Percentiles rank a stretch among this genome's conserved stretches.
These are phyloP conservation scores for Pterois miles DNA, from an alignment of 2,797 vertebrate species.

Conservation along the genomic window DNA sequence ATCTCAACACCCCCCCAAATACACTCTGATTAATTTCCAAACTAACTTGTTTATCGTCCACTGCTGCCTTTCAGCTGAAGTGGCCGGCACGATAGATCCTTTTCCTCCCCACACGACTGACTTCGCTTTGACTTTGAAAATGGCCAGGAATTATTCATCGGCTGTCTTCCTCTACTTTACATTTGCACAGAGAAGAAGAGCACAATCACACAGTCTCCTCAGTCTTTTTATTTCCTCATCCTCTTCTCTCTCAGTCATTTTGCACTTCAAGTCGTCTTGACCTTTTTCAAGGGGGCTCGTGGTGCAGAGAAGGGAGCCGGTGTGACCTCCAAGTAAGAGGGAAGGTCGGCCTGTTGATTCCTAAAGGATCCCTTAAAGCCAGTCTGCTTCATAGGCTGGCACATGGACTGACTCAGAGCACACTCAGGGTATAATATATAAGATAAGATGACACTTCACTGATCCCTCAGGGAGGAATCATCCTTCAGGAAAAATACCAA, in stretches of 20 bases:
- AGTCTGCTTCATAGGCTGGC: not conserved
- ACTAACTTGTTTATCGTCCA: constrained; percentile 68
- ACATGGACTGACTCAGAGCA: not conserved
- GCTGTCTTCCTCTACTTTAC: constrained; percentile 48
- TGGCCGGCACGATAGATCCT: constrained; percentile 45
- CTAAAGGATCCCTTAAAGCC: constrained; percentile 38
- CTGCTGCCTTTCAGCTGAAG: constrained; percentile 47
- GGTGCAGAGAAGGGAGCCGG: not conserved
- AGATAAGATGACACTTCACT: constrained; percentile 1
- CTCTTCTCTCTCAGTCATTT: constrained; percentile 57
- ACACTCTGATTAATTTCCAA: constrained; percentile 67
- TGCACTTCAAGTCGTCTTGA: constrained; percentile 69
- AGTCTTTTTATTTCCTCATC: constrained; percentile 40
- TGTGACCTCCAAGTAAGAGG: constrained; percentile 25
- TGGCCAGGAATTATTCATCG: constrained; percentile 76
- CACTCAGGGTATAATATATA: constrained; percentile 2
- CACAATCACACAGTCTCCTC: constrained; percentile 3
- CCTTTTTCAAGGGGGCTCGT: constrained; percentile 42
- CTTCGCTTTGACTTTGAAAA: constrained; percentile 75
- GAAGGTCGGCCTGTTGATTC: constrained; percentile 22
- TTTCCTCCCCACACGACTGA: constrained; percentile 49
- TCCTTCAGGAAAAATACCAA: not conserved
- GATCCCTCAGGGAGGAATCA: not conserved
- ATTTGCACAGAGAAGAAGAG: constrained; percentile 54
- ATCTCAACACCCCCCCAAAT: not conserved